Percentiles rank a stretch among this genome's conserved stretches.
These are phyloP conservation scores for Oophaga sylvatica DNA, from an alignment of 2,797 vertebrate species.

Conservation along the genomic window DNA sequence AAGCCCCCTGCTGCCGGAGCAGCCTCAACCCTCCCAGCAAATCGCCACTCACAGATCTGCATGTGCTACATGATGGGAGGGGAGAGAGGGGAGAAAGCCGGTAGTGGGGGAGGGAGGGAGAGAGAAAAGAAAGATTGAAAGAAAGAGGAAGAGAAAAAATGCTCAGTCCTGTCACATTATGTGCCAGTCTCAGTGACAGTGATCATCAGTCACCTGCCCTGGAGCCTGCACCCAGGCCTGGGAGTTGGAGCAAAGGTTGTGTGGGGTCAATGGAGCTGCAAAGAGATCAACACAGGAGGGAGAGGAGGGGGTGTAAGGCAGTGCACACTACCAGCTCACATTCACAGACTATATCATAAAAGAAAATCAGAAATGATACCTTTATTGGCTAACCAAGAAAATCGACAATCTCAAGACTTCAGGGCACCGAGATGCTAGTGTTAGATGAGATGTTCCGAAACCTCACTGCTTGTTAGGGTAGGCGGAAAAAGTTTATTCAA, in stretches of 20 bases:
- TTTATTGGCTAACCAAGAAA: neutral
- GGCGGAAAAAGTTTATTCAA: neutral
- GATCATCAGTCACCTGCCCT: conserved; percentile 90
- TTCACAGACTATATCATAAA: conserved; percentile 58
- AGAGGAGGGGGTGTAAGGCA: conserved; percentile 59
- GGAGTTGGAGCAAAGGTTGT: conserved; percentile 79
- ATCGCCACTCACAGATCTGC: conserved; percentile 84
- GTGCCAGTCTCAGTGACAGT: conserved; percentile 81
- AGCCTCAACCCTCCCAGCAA: conserved; percentile 73
- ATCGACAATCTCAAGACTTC: neutral
- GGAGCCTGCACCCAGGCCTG: conserved; percentile 72
- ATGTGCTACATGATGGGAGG: conserved; percentile 76
- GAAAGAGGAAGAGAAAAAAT: conserved; percentile 50
- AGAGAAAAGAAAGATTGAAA: conserved; percentile 53
- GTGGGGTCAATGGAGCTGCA: conserved; percentile 79
- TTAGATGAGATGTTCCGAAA: neutral
- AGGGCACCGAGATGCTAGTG: no score
- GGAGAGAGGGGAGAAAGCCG: conserved; percentile 50
- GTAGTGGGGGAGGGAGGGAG: conserved; percentile 64
- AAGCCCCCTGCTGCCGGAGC: conserved; percentile 73
- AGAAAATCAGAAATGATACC: neutral
- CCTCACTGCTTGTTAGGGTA: no score
- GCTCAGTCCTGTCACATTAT: conserved; percentile 78
- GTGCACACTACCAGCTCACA: conserved; percentile 69
- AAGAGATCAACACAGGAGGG: conserved; percentile 72